phyloP scores from a whole-genome alignment of 2,113 vertebrate genomes.

The Centrocercus urophasianus region DNA sequence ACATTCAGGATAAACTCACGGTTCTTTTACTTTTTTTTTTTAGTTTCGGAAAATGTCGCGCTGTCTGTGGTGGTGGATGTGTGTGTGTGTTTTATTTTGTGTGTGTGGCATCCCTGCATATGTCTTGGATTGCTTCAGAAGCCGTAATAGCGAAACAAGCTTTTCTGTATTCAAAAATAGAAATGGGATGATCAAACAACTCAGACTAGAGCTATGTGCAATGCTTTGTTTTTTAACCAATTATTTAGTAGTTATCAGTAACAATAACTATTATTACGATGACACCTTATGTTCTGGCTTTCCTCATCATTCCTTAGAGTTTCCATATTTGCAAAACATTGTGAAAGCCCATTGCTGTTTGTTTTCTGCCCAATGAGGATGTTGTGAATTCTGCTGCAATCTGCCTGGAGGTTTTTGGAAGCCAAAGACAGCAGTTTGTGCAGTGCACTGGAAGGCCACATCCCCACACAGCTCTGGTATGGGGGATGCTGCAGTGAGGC shows the following conservation, averaged over 20 bases:
- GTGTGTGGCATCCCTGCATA: constrained; percentile 54
- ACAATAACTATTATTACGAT: neutral
- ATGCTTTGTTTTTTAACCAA: neutral
- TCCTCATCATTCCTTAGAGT: neutral
- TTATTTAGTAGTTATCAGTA: constrained; percentile 15
- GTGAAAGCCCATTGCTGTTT: neutral
- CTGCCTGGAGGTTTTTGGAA: neutral
- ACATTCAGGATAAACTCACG: constrained; percentile 31
- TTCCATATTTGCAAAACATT: neutral
- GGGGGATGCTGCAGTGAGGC: neutral
- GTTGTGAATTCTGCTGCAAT: neutral
- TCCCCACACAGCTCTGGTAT: neutral
- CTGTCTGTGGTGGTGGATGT: constrained; percentile 47
- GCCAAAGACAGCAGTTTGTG: neutral
- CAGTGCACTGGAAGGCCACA: neutral
- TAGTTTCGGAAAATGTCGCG: constrained; percentile 9
- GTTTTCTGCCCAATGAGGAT: neutral
- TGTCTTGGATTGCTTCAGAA: constrained; percentile 38
- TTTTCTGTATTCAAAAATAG: constrained; percentile 46
- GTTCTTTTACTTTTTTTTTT: neutral
- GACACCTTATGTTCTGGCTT: neutral
- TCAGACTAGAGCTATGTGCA: neutral
- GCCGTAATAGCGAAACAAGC: constrained; percentile 44
- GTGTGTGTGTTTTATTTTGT: constrained; percentile 37
- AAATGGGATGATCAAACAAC: constrained; percentile 23